Conservation (phyloP, 2,113 vertebrate genomes). For the Daphoenositta chrysoptera region DNA sequence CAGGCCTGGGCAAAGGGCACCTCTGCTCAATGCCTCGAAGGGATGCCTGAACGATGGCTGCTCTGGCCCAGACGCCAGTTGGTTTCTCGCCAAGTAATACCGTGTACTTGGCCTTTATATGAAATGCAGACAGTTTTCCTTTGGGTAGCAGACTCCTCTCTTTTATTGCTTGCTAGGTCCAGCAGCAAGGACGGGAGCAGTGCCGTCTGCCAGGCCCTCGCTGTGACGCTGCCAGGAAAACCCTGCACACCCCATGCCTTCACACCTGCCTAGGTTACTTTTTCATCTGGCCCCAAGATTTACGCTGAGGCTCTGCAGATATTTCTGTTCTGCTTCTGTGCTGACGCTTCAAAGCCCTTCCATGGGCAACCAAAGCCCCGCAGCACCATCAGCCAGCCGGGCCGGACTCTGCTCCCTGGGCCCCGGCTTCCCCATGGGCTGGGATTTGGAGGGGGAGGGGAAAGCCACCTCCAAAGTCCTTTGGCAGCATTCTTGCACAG, state of each 20-base stretch:
- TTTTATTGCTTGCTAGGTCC: neutral
- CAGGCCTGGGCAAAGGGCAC: neutral
- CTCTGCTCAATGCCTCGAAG: rapidly evolving
- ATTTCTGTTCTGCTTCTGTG: neutral
- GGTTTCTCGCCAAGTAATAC: neutral
- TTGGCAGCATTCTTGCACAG: neutral
- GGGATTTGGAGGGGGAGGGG: neutral
- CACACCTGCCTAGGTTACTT: neutral
- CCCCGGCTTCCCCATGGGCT: neutral
- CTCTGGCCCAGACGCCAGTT: neutral
- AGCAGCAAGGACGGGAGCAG: neutral
- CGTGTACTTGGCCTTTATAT: neutral
- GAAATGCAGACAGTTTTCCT: conserved; percentile 18
- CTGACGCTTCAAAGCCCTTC: neutral
- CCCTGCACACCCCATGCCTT: neutral
- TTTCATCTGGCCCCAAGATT: neutral
- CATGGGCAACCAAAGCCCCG: neutral
- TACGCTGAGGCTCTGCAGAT: neutral
- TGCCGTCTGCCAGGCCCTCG: neutral
- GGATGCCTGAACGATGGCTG: neutral
- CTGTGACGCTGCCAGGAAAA: neutral
- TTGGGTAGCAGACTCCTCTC: neutral
- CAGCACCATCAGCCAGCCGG: neutral
- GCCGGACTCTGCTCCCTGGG: neutral
- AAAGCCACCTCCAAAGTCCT: neutral